Base-by-base conservation (phyloP, 2,113 vertebrate genomes). In the Amia ocellicauda region DNA sequence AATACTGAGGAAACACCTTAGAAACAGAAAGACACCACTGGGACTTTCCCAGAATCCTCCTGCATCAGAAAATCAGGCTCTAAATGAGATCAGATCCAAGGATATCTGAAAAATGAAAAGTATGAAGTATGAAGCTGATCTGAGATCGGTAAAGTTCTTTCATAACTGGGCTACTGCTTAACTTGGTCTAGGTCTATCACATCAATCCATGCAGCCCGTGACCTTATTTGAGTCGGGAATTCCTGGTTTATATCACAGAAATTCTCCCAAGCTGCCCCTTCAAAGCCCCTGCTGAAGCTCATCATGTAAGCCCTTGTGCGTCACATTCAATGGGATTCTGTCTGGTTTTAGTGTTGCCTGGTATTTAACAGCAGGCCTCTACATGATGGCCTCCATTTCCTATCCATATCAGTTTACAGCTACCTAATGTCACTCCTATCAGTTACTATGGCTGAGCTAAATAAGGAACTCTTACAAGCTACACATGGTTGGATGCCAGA, bases 381-480 rank as follows among this genome's bases (percentile, higher is more conserved):
- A 41, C 65, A 7, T 36, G 31, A 36, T 36, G 31, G 78, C 69
- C 74, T 67, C 81, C 73, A 74, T 67, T 80, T 83, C 71, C 77
- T 73, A 74, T 84, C 76, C 59, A 58, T 56, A 68, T 68, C 66
- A 49, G 69, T 72, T 78, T 79, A 22, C 64, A 76, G 65, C 63
- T 68, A 79, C 53, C 60, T 71, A 65, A 43, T 58, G 61, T 73
- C 75, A 72, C 74, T 56, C 58, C 76, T 62, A 77, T 66, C 71
- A 72, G 81, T 79, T 78, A 77, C 76, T 64, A 74, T 2, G 2
- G 72, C 26, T 76, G 40, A 43, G 45, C 59, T 77, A 72, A 59
- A 67, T 51, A 52, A 79, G 74, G 64, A 59, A 59, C 71, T 14
- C 23, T 62, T 69, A 68, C 62, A 67, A 0, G 63, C 63, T 0